Percentiles rank a stretch among this genome's conserved stretches.
Conservation (phyloP, 2,113 vertebrate genomes). For the Uropsilus gracilis region DNA sequence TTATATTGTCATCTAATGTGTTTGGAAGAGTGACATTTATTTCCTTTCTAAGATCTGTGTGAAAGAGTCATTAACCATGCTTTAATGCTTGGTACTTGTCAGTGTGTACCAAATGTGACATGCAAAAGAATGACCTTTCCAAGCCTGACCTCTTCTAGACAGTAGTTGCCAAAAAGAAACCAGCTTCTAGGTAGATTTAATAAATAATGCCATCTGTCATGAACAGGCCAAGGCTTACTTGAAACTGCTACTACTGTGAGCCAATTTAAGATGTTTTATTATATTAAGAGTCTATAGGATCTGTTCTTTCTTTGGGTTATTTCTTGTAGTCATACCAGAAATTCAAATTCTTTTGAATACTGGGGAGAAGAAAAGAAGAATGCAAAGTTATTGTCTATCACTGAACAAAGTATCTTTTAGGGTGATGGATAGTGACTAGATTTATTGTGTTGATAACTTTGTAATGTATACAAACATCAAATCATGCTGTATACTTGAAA, state of each 20-base stretch:
- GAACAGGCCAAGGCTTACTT: neutral
- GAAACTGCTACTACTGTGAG: neutral
- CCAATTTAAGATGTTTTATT: neutral
- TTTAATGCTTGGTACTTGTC: neutral
- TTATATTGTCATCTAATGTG: neutral
- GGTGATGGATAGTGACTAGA: no score
- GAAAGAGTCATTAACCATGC: neutral
- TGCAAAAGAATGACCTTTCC: slow-evolving; percentile 10
- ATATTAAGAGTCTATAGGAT: neutral
- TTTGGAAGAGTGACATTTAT: neutral
- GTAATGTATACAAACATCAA: no score
- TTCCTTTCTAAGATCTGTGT: neutral
- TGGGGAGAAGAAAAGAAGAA: neutral
- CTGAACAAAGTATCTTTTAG: no score
- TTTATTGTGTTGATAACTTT: no score
- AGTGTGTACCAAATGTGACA: neutral
- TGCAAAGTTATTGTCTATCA: neutral
- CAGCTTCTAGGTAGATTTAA: slow-evolving; percentile 11
- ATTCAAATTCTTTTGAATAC: slow-evolving; percentile 9
- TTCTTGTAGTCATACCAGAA: neutral
- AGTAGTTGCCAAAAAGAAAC: neutral
- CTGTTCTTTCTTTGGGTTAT: neutral
- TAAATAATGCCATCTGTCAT: neutral
- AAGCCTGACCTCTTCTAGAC: neutral
- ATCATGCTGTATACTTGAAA: no score